phyloP scores from a whole-genome alignment of 1,140 invertebrate genomes.

The Drosophila lini region DNA sequence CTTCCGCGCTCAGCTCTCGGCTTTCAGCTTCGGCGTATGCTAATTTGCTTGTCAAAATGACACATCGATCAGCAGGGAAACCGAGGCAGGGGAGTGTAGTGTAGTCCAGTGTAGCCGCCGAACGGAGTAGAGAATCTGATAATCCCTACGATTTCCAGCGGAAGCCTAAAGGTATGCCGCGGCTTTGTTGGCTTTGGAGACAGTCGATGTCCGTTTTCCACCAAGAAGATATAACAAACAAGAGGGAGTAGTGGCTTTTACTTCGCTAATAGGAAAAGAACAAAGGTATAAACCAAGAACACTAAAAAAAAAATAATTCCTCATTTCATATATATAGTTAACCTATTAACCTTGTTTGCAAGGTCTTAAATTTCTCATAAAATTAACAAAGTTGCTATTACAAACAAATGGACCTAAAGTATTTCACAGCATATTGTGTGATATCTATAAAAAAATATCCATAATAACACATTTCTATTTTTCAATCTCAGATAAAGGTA shows the following conservation, averaged over 20 bases:
- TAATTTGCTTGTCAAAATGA: conserved; percentile 74
- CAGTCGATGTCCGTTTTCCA: conserved; percentile 27
- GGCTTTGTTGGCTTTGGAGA: neutral
- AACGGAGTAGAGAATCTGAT: neutral
- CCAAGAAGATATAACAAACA: neutral
- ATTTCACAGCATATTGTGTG: neutral
- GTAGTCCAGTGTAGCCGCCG: neutral
- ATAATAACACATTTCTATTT: neutral
- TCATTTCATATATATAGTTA: neutral
- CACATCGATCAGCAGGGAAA: conserved; percentile 60
- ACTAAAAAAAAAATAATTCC: neutral
- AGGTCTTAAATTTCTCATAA: neutral
- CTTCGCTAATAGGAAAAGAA: neutral
- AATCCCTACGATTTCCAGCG: neutral
- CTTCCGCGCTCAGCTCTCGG: neutral
- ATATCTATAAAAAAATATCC: neutral
- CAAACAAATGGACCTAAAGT: neutral
- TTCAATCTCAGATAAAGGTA: neutral
- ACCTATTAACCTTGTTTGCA: too few relatives aligned
- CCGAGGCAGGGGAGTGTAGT: neutral
- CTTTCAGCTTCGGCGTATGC: conserved; percentile 48
- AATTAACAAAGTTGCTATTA: neutral
- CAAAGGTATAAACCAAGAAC: conserved; percentile 7
- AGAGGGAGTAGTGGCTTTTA: neutral
- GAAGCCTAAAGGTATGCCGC: conserved; percentile 42